Conservation (phyloP, 2,113 vertebrate species). For the Lasiurus borealis region DNA sequence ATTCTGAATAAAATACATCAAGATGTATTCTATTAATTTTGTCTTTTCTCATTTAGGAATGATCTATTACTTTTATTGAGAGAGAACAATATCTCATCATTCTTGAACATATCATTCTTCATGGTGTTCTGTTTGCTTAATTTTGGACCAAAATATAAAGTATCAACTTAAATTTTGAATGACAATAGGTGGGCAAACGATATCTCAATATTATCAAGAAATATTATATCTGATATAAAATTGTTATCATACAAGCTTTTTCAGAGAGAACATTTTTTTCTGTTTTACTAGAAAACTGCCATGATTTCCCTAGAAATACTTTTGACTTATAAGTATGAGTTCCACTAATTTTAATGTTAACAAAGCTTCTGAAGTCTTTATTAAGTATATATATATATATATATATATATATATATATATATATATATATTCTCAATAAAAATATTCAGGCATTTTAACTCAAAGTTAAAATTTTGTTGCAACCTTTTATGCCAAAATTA, state of each 20-base stretch:
- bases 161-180: conserved; percentile 37
- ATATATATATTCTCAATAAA: too few relatives aligned
- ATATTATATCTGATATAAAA: background rate
- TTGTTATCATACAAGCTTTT: background rate
- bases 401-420: too few relatives aligned
- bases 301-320: background rate
- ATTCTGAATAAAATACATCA: conserved; percentile 58
- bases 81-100: background rate
- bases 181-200: background rate
- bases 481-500: background rate
- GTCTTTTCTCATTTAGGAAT: conserved; percentile 10
- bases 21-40: conserved; percentile 39
- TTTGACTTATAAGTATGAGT: background rate
- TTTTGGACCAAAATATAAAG: conserved; percentile 5
- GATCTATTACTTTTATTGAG: conserved; percentile 10
- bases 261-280: background rate
- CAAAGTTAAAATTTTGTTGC: too few relatives aligned
- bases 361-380: background rate
- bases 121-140: background rate
- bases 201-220: background rate
- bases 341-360: conserved; percentile 27
- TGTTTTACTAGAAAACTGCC: background rate
- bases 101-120: background rate
- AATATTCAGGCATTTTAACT: too few relatives aligned
- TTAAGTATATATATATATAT: too few relatives aligned